Percentiles rank a stretch among this genome's conserved stretches.
Conservation (phyloP, 2,797 vertebrate genomes). For the Sorex maritimensis region DNA sequence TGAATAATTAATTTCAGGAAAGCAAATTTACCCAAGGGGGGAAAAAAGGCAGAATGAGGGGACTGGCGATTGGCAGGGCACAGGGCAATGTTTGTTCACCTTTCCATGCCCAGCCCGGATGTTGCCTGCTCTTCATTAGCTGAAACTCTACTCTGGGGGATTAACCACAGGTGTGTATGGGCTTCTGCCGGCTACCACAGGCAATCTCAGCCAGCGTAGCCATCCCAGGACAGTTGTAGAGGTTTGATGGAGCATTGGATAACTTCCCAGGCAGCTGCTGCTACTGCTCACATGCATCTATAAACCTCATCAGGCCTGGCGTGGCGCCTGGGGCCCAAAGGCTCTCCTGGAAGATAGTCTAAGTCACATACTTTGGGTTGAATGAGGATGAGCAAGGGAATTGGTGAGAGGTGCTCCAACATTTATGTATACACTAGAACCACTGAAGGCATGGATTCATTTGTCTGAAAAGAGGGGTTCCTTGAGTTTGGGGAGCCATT, state of each 20-base stretch:
- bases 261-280: slow-evolving; percentile 82
- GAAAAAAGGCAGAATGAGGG: slow-evolving; percentile 60
- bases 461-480: neutral
- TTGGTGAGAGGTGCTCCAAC: slow-evolving; percentile 24
- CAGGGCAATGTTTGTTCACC: slow-evolving; percentile 72
- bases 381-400: neutral
- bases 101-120: slow-evolving; percentile 53
- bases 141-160: slow-evolving; percentile 56
- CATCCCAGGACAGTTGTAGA: slow-evolving; percentile 81
- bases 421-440: slow-evolving; percentile 3
- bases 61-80: slow-evolving; percentile 73
- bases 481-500: neutral
- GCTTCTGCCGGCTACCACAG: neutral
- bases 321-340: slow-evolving; percentile 5
- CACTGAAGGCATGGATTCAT: neutral
- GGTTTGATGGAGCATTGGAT: slow-evolving; percentile 78
- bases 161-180: slow-evolving; percentile 79
- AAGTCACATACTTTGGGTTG: neutral
- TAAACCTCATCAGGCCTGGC: slow-evolving; percentile 79
- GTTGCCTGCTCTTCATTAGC: slow-evolving; percentile 31
- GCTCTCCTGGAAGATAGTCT: slow-evolving; percentile 40
- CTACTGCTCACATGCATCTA: slow-evolving; percentile 73
- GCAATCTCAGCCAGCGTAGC: slow-evolving; percentile 58
- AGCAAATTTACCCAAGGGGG: slow-evolving; percentile 89
- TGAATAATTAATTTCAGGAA: slow-evolving; percentile 90